These are phyloP conservation scores for Schrankia costaestrigalis DNA, from an alignment of 2,888 invertebrate genomes.

Conservation along the genomic window DNA sequence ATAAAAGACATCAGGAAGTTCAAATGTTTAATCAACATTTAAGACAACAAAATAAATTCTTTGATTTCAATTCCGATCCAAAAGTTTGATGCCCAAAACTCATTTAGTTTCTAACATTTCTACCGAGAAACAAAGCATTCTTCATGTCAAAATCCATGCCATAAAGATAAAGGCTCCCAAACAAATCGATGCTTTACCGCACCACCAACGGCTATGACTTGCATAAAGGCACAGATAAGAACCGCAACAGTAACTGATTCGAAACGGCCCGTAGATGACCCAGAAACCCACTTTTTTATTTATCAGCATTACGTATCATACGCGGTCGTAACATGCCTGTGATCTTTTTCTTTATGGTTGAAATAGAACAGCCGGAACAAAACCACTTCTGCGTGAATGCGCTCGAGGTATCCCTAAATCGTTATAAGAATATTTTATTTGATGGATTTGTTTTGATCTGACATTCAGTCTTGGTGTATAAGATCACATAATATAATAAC, in stretches of 20 bases:
- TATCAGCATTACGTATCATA: conserved; percentile 21
- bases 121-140: no score
- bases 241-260: conserved; percentile 19
- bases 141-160: background rate
- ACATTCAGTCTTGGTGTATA: no score
- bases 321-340: conserved; percentile 5
- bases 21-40: no score
- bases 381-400: background rate
- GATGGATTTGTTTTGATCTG: no score
- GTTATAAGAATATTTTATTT: no score
- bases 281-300: conserved; percentile 28
- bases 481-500: no score
- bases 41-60: no score
- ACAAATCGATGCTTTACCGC: conserved; percentile 12
- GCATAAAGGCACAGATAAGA: conserved; percentile 24
- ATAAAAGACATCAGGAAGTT: no score
- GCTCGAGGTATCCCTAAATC: no score
- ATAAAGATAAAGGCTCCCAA: conserved; percentile 3
- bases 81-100: no score
- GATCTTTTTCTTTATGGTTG: conserved; percentile 6
- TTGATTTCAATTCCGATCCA: no score
- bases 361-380: background rate
- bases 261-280: conserved; percentile 18
- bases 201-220: conserved; percentile 19
- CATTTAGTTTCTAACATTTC: no score